A percentile compares a stretch with the other conserved stretches of the same genome.
phyloP scores from a whole-genome alignment of 2,888 invertebrate genomes.

The Eupeodes luniger region DNA sequence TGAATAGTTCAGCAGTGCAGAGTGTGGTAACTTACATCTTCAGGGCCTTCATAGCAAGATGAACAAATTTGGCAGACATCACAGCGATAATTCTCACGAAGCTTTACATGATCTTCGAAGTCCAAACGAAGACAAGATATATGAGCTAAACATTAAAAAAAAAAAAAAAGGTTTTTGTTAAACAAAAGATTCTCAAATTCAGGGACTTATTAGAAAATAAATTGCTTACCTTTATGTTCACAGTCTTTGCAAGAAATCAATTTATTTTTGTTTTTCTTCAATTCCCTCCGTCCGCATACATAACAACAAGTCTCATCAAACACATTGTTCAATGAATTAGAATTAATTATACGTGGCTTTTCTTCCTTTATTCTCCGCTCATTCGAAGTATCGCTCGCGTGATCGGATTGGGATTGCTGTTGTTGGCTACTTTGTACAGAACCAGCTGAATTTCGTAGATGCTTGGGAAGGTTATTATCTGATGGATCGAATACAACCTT shows the following conservation, averaged over 20 bases:
- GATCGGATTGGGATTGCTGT: slow-evolving; percentile 53
- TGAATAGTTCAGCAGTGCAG: not conserved
- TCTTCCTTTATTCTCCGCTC: slow-evolving; percentile 61
- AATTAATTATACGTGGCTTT: slow-evolving; percentile 19
- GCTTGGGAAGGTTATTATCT: slow-evolving; percentile 89
- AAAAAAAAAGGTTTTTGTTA: too few species aligned
- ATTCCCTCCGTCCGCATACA: slow-evolving; percentile 79
- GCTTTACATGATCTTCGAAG: slow-evolving; percentile 79
- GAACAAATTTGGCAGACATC: slow-evolving; percentile 95
- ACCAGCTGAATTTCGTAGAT: slow-evolving; percentile 76
- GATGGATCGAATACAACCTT: slow-evolving; percentile 95
- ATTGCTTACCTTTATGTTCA: slow-evolving; percentile 78
- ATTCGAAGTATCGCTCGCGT: slow-evolving; percentile 56
- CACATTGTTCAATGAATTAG: not conserved
- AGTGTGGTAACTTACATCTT: slow-evolving; percentile 86
- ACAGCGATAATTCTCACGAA: slow-evolving; percentile 90
- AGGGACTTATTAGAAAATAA: not conserved
- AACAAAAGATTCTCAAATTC: too few species aligned
- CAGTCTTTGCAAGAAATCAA: slow-evolving; percentile 80
- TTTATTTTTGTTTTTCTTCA: slow-evolving; percentile 80
- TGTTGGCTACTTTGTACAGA: slow-evolving; percentile 55
- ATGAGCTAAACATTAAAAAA: slow-evolving; percentile 77
- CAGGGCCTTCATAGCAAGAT: slow-evolving; percentile 91
- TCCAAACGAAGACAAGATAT: slow-evolving; percentile 79
- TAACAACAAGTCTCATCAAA: slow-evolving; percentile 76